These are phyloP conservation scores for Cephus runcator DNA, from an alignment of 2,888 invertebrate species.

Conservation along the genomic window DNA sequence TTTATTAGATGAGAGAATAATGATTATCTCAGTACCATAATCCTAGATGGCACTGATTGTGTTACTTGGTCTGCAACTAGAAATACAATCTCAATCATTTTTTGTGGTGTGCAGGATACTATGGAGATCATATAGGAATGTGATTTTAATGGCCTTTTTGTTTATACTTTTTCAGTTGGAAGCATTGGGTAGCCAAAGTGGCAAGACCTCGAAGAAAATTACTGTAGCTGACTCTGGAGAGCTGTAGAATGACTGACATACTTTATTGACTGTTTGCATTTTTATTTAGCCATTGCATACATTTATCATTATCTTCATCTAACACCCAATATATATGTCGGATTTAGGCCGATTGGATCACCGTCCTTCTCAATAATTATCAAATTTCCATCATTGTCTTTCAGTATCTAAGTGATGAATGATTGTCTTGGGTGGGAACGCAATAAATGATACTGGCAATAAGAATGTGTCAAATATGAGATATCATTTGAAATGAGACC, in stretches of 20 bases:
- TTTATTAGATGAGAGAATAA: background rate
- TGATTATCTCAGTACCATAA: background rate
- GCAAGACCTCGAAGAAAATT: conserved; percentile 87
- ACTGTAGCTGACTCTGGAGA: conserved; percentile 86
- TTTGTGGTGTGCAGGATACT: background rate
- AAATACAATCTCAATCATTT: background rate
- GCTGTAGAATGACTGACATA: conserved; percentile 66
- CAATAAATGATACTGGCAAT: background rate
- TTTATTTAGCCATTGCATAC: conserved; percentile 49
- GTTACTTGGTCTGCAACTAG: background rate
- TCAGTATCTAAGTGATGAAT: conserved; percentile 3
- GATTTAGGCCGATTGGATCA: background rate
- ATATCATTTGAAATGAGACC: background rate
- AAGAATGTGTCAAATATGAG: background rate
- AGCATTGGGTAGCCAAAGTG: conserved; percentile 82
- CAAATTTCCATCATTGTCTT: conserved; percentile 1
- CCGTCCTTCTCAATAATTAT: background rate
- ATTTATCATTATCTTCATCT: conserved; percentile 37
- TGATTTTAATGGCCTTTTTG: background rate
- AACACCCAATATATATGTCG: conserved; percentile 16
- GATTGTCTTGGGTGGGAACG: background rate
- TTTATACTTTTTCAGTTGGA: conserved; percentile 68
- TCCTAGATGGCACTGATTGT: background rate
- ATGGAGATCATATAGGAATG: background rate
- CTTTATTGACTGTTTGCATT: conserved; percentile 46